phyloP scores from a whole-genome alignment of 2,797 vertebrate species.

The Eleutherodactylus coqui region DNA sequence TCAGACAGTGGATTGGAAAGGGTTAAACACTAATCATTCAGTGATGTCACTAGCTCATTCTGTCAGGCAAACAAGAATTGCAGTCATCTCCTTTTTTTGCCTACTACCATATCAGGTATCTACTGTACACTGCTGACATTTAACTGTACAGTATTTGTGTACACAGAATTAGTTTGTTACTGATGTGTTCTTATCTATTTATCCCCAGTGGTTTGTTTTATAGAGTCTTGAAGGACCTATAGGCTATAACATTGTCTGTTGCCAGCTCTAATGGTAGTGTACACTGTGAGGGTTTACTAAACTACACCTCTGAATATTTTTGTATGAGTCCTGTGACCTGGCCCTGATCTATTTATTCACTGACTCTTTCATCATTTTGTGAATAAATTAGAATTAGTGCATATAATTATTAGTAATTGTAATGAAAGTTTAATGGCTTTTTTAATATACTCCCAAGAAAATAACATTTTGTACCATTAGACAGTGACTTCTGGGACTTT shows the following conservation, averaged over 20 bases:
- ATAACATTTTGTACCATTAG: conserved; percentile 37
- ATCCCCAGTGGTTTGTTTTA: no score
- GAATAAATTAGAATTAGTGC: not conserved
- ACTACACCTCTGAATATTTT: not conserved
- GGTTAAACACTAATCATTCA: no score
- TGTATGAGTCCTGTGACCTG: not conserved
- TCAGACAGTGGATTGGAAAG: no score
- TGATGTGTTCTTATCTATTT: no score
- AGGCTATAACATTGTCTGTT: not conserved
- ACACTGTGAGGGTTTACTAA: not conserved
- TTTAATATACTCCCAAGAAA: conserved; percentile 20
- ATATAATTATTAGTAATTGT: conserved; percentile 7
- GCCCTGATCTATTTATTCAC: not conserved
- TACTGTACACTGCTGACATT: no score
- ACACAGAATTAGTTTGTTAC: no score
- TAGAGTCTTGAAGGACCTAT: not conserved
- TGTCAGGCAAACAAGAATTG: no score
- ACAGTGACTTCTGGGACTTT: conserved; percentile 15
- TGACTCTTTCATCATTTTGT: conserved; percentile 22
- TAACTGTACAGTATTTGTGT: no score
- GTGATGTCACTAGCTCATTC: no score
- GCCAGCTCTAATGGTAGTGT: not conserved
- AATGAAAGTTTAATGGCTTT: conserved; percentile 13
- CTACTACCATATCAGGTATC: no score
- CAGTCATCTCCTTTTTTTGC: no score